phyloP scores from a whole-genome alignment of 2,888 invertebrate genomes.

The Phalera bucephala region DNA sequence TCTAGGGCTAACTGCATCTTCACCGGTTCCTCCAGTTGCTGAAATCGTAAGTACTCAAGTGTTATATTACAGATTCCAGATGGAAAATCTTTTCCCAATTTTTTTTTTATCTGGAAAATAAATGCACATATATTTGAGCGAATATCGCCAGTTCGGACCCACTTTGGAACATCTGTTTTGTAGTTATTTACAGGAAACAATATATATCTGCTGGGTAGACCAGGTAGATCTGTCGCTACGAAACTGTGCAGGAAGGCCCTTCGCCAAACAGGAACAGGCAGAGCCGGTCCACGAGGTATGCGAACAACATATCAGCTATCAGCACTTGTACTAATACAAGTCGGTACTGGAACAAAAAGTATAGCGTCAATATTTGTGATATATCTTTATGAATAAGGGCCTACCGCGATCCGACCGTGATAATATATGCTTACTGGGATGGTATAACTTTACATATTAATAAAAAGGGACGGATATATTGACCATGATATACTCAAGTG shows the following conservation, averaged over 20 bases:
- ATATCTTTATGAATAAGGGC: no score
- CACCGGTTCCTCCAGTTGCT: slow-evolving; percentile 40
- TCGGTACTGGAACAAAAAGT: slow-evolving; percentile 92
- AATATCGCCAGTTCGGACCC: slow-evolving; percentile 29
- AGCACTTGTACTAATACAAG: slow-evolving; percentile 91
- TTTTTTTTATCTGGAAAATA: no score
- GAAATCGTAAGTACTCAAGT: slow-evolving; percentile 13
- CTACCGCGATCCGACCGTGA: no score
- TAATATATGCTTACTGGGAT: no score
- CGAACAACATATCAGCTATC: slow-evolving; percentile 92
- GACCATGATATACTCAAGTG: no score
- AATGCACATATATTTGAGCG: slow-evolving; percentile 66
- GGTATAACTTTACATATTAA: no score
- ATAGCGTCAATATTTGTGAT: no score
- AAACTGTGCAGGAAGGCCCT: slow-evolving; percentile 83
- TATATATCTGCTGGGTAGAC: neutral
- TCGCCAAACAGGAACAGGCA: slow-evolving; percentile 95
- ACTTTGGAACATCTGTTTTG: slow-evolving; percentile 10
- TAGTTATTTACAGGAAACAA: slow-evolving; percentile 28
- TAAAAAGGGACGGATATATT: no score
- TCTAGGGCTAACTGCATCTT: slow-evolving; percentile 54
- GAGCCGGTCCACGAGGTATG: slow-evolving; percentile 92
- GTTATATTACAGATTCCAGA: neutral
- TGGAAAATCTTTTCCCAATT: neutral
- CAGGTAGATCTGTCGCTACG: no score